Conservation (phyloP, 2,888 invertebrate genomes). For the Drosophila koepferae region DNA sequence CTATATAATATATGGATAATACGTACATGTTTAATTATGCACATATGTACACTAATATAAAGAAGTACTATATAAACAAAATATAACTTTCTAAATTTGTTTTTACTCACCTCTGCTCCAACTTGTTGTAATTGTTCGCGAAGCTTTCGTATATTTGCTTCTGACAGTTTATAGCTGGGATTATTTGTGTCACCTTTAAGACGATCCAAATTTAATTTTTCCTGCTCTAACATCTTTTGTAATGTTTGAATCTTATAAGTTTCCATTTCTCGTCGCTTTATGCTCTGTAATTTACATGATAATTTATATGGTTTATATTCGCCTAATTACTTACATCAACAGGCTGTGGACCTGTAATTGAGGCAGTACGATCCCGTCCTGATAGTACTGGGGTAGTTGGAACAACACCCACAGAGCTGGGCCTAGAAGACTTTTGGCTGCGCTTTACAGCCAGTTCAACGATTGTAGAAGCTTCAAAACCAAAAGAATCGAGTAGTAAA, state of each 20-base stretch:
- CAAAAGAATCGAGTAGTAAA: not conserved
- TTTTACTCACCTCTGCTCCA: constrained; percentile 84
- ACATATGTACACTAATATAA: constrained; percentile 46
- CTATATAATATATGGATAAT: constrained; percentile 19
- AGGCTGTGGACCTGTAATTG: constrained; percentile 93
- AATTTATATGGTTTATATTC: not conserved
- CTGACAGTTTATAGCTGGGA: constrained; percentile 84
- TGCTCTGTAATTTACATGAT: constrained; percentile 87
- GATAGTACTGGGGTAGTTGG: constrained; percentile 87
- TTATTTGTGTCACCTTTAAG: constrained; percentile 87
- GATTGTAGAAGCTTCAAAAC: constrained; percentile 87
- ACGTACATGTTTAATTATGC: constrained; percentile 26
- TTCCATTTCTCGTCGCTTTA: constrained; percentile 93
- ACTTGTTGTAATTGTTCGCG: constrained; percentile 85
- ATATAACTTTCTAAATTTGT: not conserved
- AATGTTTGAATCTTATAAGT: constrained; percentile 93
- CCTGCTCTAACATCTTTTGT: constrained; percentile 95
- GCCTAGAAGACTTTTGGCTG: constrained; percentile 86
- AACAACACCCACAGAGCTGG: constrained; percentile 84
- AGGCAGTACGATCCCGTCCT: constrained; percentile 86
- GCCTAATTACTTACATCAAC: constrained; percentile 89
- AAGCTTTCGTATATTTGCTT: constrained; percentile 84
- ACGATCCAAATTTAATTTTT: constrained; percentile 92
- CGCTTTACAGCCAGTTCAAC: constrained; percentile 90
- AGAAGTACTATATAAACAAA: constrained; percentile 3